Evolutionary conservation across 2,797 vertebrate genomes (phyloP).

Genomic region (Syngnathus acus): DNA sequence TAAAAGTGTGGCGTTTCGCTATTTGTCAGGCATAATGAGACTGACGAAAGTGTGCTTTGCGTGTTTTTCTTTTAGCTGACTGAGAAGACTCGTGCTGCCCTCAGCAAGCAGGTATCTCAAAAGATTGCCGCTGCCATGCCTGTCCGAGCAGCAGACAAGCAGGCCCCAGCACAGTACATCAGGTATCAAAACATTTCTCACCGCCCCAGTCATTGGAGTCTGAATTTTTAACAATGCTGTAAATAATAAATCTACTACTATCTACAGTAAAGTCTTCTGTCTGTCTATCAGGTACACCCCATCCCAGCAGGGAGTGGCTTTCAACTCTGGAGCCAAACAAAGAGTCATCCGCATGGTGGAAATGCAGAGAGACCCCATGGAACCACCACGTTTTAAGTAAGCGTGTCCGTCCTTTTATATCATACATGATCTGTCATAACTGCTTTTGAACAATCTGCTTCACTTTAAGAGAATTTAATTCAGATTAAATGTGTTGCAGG

Average conservation of each 20-base stretch:
- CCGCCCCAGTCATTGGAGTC: neutral
- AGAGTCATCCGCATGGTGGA: constrained; percentile 98
- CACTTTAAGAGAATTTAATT: neutral
- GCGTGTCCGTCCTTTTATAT: constrained; percentile 2
- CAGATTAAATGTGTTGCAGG: constrained; percentile 60
- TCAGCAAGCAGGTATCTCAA: constrained; percentile 93
- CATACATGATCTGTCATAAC: too few relatives aligned
- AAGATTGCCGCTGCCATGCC: constrained; percentile 99
- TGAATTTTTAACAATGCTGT: neutral
- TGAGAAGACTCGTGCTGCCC: constrained; percentile 89
- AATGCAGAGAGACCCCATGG: constrained; percentile 99
- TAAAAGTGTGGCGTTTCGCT: constrained; percentile 35
- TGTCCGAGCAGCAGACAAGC: constrained; percentile 94
- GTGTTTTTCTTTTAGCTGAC: constrained; percentile 73
- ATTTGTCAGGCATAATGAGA: neutral
- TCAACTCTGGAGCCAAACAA: constrained; percentile 97
- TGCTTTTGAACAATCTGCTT: neutral
- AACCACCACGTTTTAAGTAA: constrained; percentile 96
- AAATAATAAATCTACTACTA: neutral
- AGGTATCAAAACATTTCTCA: constrained; percentile 64
- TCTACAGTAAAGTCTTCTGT: neutral
- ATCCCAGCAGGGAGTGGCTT: constrained; percentile 96
- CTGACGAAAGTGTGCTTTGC: constrained; percentile 13
- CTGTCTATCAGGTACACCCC: constrained; percentile 83
- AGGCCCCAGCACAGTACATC: constrained; percentile 95